Percentiles rank a stretch among this genome's conserved stretches.
Evolutionary conservation across 2,797 vertebrate species (phyloP).

Genomic region (Chaetodon trifasciatus): DNA sequence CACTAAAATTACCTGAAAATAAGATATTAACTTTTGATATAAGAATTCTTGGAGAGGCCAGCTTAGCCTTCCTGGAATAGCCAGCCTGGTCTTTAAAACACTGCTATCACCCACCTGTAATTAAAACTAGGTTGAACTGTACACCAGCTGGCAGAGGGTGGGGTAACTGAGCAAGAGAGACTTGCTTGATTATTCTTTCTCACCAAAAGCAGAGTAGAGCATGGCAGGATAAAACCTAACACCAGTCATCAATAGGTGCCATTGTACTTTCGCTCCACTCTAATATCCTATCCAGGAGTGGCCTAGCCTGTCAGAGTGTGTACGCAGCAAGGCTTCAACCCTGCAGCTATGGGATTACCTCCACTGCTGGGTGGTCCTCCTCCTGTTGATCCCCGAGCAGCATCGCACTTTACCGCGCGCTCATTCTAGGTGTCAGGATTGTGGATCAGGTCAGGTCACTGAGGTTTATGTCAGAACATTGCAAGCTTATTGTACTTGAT

Average conservation of each 20-base stretch:
- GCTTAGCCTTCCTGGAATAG: constrained; percentile 22
- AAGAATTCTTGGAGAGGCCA: neutral
- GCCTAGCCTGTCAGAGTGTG: constrained; percentile 67
- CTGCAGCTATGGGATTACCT: constrained; percentile 75
- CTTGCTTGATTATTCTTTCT: constrained; percentile 55
- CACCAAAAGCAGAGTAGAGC: constrained; percentile 54
- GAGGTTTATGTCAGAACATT: constrained; percentile 26
- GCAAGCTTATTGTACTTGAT: neutral
- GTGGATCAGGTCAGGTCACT: constrained; percentile 44
- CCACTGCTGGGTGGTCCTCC: constrained; percentile 78
- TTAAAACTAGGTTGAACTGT: constrained; percentile 43
- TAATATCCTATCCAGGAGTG: constrained; percentile 70
- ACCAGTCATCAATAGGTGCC: constrained; percentile 72
- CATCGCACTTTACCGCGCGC: constrained; percentile 46
- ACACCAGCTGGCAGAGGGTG: constrained; percentile 38
- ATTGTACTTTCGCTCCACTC: constrained; percentile 70
- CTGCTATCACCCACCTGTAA: constrained; percentile 33
- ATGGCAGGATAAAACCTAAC: constrained; percentile 62
- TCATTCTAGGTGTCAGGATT: constrained; percentile 57
- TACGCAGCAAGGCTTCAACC: constrained; percentile 65
- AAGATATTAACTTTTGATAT: neutral
- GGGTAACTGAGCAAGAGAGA: constrained; percentile 35
- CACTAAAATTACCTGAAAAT: no score
- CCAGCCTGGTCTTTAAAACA: constrained; percentile 27
- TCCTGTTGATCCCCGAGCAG: constrained; percentile 64